These are phyloP conservation scores for Brachionus asplanchnoidis DNA, from an alignment of 1,140 invertebrate species.

Conservation along the genomic window DNA sequence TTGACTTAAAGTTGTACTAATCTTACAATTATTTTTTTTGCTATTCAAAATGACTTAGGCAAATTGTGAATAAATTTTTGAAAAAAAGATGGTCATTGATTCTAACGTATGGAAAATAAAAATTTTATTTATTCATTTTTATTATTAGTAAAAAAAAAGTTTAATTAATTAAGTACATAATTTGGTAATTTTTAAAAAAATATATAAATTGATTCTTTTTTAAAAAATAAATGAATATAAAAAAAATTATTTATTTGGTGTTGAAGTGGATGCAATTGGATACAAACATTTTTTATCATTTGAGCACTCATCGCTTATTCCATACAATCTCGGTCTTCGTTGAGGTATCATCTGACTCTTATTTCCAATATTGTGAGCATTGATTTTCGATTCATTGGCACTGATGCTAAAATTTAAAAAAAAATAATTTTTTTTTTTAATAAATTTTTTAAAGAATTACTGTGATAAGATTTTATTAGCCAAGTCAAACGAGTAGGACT, in stretches of 20 bases:
- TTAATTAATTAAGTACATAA: neutral
- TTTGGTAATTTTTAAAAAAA: neutral
- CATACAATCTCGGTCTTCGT: neutral
- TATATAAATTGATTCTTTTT: neutral
- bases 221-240: neutral
- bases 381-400: neutral
- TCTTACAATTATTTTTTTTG: too few species aligned
- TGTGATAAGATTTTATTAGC: constrained; percentile 3
- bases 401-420: neutral
- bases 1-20: too few species aligned
- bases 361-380: neutral
- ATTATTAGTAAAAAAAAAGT: too few species aligned
- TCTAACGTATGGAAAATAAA: too few species aligned
- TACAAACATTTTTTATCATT: neutral
- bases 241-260: constrained; percentile 26
- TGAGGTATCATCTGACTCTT: neutral
- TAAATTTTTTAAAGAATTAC: neutral
- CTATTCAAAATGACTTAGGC: too few species aligned
- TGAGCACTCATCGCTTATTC: neutral
- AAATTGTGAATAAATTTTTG: too few species aligned
- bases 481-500: constrained; percentile 6
- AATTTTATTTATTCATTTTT: too few species aligned
- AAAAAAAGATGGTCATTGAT: too few species aligned
- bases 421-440: neutral
- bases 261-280: neutral